phyloP scores from a whole-genome alignment of 2,797 vertebrate genomes.

The Gymnothorax javanicus region DNA sequence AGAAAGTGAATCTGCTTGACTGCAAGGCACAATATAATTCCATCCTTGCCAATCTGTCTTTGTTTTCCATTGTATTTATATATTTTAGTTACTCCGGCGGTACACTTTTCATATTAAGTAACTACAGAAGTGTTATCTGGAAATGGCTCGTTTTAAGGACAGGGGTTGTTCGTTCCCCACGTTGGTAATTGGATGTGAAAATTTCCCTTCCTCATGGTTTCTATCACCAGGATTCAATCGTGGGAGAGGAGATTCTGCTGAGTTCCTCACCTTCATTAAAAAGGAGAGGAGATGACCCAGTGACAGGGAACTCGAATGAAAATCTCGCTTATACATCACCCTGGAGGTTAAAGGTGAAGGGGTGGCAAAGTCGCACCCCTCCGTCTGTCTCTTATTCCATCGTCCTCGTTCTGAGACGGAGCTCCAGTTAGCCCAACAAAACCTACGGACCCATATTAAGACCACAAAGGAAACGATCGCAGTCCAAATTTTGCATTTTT shows the following conservation, averaged over 20 bases:
- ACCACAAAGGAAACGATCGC: too few relatives aligned
- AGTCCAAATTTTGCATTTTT: too few relatives aligned
- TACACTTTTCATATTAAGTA: too few relatives aligned
- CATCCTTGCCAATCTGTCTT: too few relatives aligned
- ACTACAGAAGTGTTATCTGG: conserved; percentile 20
- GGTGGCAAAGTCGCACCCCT: background rate
- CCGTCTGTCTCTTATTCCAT: conserved; percentile 37
- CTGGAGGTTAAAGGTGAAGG: conserved; percentile 34
- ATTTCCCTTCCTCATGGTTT: conserved; percentile 29
- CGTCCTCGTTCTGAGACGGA: conserved; percentile 51
- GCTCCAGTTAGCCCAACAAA: conserved; percentile 65
- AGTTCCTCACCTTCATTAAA: conserved; percentile 62
- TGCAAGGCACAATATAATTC: too few relatives aligned
- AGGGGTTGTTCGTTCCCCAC: conserved; percentile 26
- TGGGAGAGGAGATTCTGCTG: conserved; percentile 25
- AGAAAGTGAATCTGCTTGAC: too few relatives aligned
- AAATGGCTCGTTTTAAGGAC: conserved; percentile 25
- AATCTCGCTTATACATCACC: conserved; percentile 60
- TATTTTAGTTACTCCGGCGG: too few relatives aligned
- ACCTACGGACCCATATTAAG: too few relatives aligned
- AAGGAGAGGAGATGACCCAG: conserved; percentile 47
- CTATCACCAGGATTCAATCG: conserved; percentile 34
- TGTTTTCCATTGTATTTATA: too few relatives aligned
- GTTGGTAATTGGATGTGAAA: conserved; percentile 40
- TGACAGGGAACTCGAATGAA: conserved; percentile 60